Evolutionary conservation across 2,888 invertebrate species (phyloP), one percentile per base, ranked within the genome.

Genomic region (Catocala sponsa): DNA sequence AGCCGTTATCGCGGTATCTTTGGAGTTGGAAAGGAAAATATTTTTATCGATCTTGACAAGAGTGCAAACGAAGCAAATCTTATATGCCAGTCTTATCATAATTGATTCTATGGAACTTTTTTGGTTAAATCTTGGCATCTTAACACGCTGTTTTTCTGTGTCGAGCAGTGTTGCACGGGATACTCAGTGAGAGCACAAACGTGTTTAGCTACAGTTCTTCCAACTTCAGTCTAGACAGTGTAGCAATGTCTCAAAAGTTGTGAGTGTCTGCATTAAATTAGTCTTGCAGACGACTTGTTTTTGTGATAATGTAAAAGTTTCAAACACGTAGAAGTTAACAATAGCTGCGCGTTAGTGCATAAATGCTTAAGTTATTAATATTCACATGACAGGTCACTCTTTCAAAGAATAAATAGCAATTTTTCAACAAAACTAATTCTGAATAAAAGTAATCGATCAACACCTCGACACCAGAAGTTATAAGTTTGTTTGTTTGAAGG

Each of bases 361-460:
- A 12, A 62, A 44, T 56, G 48, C 43, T 63, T 58, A 46, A 33
- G 42, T 47, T 47, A 62, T 58, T 44, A 62, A 61, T 59, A 53
- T 59, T 59, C 12, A 11, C 2, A 38, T 51, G 25, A 25, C 52
- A 50, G 47, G 48, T 47, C 44, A 44, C 49, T 53, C 55, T 47
- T 57, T 41, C 56, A 44, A 44, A 44, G 44, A 12, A 44, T 44
- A 13, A 5, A 50, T 48, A n/a, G n/a, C 47, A 53, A 56, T 52
- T 67, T 71, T 66, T 63, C 54, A 65, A 63, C 66, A 60, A 74
- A 79, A 72, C 72, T 73, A 73, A 76, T 82, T 80, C 70, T 71
- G 74, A 79, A 76, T 76, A 68, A 76, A 68, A 68, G 76, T 72
- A 75, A 85, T 85, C 85, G 79, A 84, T 84, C 83, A 84, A 79